Percentiles rank a stretch among this genome's conserved stretches.
phyloP scores from a whole-genome alignment of 2,888 invertebrate genomes.

The Rhagonycha fulva region DNA sequence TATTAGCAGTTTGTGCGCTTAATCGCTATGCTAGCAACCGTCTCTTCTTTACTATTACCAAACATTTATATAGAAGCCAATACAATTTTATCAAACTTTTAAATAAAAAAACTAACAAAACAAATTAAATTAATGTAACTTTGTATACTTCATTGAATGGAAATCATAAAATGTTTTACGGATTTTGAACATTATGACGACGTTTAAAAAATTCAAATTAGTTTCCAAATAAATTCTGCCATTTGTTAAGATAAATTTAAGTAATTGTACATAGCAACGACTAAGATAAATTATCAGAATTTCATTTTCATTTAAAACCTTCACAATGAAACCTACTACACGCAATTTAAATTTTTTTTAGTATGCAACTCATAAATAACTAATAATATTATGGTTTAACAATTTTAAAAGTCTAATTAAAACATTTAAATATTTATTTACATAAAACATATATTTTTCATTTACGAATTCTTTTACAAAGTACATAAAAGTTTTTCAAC shows the following conservation, averaged over 20 bases:
- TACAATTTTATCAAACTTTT: no score
- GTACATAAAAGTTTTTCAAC: neutral
- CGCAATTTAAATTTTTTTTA: neutral
- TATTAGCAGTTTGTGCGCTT: no score
- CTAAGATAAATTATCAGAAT: neutral
- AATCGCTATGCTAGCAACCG: no score
- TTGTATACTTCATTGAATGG: neutral
- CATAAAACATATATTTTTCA: neutral
- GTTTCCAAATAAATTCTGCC: neutral
- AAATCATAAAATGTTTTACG: neutral
- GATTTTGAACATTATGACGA: neutral
- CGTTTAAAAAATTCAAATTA: neutral
- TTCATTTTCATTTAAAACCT: neutral
- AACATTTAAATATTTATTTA: neutral
- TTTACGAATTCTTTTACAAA: neutral
- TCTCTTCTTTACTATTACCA: no score
- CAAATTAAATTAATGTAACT: neutral
- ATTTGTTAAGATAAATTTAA: neutral
- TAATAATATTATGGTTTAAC: neutral
- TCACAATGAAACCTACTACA: neutral
- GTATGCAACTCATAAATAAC: neutral
- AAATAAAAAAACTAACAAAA: neutral
- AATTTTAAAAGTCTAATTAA: neutral
- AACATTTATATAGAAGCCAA: no score
- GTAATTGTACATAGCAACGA: neutral